Conservation (phyloP, 2,888 invertebrate species). For the Pheosia gnoma region DNA sequence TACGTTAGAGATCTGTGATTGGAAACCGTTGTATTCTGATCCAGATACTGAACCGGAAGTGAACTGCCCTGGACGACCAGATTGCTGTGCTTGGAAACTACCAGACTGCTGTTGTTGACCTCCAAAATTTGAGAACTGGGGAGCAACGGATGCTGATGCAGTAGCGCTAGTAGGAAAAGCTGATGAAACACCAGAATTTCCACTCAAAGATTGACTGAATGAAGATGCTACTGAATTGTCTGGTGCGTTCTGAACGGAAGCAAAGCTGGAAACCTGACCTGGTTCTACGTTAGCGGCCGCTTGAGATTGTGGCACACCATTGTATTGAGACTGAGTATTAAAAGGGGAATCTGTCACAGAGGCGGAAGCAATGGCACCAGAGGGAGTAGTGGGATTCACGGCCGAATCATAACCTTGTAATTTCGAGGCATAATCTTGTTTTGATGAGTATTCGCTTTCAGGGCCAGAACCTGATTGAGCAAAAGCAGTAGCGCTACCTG, state of each 20-base stretch:
- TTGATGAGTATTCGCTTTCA: background rate
- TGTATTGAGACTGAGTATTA: background rate
- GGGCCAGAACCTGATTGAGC: constrained; percentile 31
- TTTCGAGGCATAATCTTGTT: background rate
- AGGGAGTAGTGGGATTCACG: background rate
- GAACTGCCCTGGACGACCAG: background rate
- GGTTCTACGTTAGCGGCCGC: background rate
- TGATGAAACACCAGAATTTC: constrained; percentile 33
- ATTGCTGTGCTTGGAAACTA: background rate
- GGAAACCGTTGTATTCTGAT: background rate
- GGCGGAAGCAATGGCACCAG: background rate
- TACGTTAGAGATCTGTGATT: background rate
- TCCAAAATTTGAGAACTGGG: constrained; percentile 11
- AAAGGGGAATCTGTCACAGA: background rate
- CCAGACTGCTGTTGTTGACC: constrained; percentile 1
- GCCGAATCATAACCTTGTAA: background rate
- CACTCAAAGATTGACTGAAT: constrained; percentile 25
- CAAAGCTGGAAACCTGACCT: background rate
- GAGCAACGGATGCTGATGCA: constrained; percentile 15
- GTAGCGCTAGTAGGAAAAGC: constrained; percentile 15
- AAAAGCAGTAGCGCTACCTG: constrained; percentile 31
- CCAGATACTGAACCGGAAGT: background rate
- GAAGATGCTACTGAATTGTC: background rate
- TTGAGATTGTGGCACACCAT: background rate
- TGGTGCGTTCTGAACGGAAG: background rate